phyloP scores from a whole-genome alignment of 2,888 invertebrate species.

The Anthoptus insignis region DNA sequence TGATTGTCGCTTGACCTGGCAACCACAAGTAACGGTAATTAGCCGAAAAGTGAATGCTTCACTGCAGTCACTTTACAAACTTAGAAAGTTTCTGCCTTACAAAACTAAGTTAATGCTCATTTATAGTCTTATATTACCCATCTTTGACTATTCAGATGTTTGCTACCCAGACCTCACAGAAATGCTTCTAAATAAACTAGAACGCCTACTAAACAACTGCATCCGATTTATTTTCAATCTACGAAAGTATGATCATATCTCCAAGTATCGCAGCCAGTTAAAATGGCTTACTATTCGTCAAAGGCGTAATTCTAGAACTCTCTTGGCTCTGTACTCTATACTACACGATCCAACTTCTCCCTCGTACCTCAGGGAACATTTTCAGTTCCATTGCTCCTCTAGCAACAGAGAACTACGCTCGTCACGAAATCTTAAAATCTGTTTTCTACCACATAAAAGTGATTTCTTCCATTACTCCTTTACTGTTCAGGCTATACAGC shows the following conservation, averaged over 20 bases:
- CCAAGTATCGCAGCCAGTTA: too few relatives aligned
- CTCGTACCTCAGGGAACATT: background rate
- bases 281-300: too few relatives aligned
- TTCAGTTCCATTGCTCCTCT: background rate
- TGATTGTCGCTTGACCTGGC: background rate
- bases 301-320: too few relatives aligned
- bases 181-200: slow-evolving; percentile 3
- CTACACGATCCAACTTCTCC: too few relatives aligned
- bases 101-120: background rate
- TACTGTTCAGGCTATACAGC: too few relatives aligned
- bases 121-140: background rate
- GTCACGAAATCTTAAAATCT: too few relatives aligned
- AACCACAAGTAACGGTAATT: background rate
- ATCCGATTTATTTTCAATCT: too few relatives aligned
- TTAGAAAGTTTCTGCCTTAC: background rate
- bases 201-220: background rate
- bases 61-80: background rate
- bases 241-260: too few relatives aligned
- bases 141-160: background rate
- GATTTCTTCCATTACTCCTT: too few relatives aligned
- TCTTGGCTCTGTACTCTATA: too few relatives aligned
- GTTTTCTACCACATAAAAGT: too few relatives aligned
- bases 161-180: slow-evolving; percentile 3
- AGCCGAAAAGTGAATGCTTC: background rate
- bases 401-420: background rate